Conservation (phyloP, 2,113 vertebrate species). For the Phoenicopterus ruber region DNA sequence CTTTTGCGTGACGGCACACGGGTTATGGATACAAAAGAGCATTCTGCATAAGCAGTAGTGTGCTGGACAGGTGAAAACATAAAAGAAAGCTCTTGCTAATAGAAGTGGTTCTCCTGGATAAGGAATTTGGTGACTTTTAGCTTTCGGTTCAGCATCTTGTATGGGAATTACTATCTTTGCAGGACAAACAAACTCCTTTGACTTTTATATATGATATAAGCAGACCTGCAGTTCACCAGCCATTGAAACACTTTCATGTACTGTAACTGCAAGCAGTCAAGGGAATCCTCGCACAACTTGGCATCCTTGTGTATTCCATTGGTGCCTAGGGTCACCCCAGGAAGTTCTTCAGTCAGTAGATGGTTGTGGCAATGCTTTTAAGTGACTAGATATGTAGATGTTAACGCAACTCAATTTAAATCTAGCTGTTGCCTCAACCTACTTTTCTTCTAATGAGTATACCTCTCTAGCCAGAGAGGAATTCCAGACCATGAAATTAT, state of each 20-base stretch:
- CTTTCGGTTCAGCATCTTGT: background rate
- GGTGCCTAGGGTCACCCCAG: background rate
- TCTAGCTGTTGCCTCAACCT: background rate
- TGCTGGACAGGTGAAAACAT: background rate
- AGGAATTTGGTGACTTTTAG: background rate
- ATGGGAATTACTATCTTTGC: background rate
- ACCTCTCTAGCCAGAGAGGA: background rate
- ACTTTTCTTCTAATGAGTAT: background rate
- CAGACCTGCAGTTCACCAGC: background rate
- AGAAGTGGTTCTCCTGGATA: background rate
- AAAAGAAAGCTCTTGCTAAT: background rate
- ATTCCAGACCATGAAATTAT: background rate
- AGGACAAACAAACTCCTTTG: background rate
- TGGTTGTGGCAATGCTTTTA: background rate
- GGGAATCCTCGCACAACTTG: background rate
- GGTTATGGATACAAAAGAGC: background rate
- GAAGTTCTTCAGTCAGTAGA: background rate
- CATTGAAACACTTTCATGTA: background rate
- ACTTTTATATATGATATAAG: background rate
- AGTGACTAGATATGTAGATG: background rate
- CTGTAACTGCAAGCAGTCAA: background rate
- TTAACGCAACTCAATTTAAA: background rate
- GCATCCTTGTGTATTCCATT: background rate
- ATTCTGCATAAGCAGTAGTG: background rate
- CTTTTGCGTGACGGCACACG: background rate